These are phyloP conservation scores for Cephus sareptanus DNA, from an alignment of 2,888 invertebrate genomes.

Conservation along the genomic window DNA sequence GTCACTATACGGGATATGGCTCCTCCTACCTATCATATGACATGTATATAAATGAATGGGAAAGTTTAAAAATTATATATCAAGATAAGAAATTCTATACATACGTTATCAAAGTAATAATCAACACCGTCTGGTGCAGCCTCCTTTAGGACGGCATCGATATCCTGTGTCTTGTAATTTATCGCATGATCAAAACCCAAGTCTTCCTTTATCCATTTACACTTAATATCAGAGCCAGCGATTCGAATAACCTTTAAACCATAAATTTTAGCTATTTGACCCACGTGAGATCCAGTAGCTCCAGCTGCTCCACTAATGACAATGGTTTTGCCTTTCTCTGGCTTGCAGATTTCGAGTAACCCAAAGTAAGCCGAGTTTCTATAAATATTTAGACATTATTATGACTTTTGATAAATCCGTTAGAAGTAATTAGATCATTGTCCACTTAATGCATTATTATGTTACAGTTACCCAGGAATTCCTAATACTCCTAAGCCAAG, in stretches of 20 bases:
- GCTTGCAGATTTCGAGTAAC: constrained; percentile 76
- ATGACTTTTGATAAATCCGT: constrained; percentile 2
- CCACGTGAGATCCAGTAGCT: constrained; percentile 81
- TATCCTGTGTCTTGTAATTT: constrained; percentile 77
- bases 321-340: constrained; percentile 78
- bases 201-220: constrained; percentile 74
- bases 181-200: constrained; percentile 76
- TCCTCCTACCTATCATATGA: constrained; percentile 73
- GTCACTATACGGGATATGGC: constrained; percentile 72
- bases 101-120: constrained; percentile 83
- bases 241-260: constrained; percentile 78
- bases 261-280: constrained; percentile 80
- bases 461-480: constrained; percentile 74
- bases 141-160: constrained; percentile 70
- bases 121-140: constrained; percentile 78
- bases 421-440: no score
- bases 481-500: constrained; percentile 75
- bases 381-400: constrained; percentile 23
- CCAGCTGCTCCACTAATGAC: constrained; percentile 83
- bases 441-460: neutral
- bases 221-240: constrained; percentile 78
- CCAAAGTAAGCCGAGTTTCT: constrained; percentile 83
- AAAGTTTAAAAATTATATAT: neutral
- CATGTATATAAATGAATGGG: no score
- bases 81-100: neutral